These are phyloP conservation scores for Psittacula derbiana DNA, from an alignment of 2,797 vertebrate genomes.

Conservation along the genomic window DNA sequence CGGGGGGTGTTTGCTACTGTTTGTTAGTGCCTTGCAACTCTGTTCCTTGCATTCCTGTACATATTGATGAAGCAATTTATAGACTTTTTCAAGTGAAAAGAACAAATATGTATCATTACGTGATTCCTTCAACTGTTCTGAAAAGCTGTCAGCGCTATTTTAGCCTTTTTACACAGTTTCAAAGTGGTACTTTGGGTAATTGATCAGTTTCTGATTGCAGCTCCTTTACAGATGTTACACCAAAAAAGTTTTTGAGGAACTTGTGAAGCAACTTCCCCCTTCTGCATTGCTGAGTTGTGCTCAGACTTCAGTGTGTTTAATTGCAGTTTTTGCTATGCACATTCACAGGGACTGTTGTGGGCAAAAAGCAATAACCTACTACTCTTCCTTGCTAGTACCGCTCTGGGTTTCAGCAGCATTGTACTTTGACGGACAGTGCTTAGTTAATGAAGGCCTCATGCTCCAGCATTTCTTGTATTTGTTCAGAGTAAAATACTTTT, in stretches of 20 bases:
- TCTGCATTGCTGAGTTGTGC: background rate
- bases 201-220: background rate
- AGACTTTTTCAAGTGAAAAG: background rate
- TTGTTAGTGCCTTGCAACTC: background rate
- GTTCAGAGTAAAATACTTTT: slow-evolving; percentile 8
- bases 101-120: background rate
- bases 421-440: background rate
- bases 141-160: background rate
- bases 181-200: background rate
- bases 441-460: slow-evolving; percentile 7
- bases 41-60: background rate
- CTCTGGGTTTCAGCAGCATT: background rate
- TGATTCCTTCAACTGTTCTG: background rate
- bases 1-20: background rate
- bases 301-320: background rate
- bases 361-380: background rate
- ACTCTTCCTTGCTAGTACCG: background rate
- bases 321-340: background rate
- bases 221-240: background rate
- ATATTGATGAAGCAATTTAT: background rate
- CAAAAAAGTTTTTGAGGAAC: slow-evolving; percentile 56
- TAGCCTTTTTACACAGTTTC: background rate
- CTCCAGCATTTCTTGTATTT: background rate
- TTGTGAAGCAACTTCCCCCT: background rate
- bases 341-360: background rate